Base-by-base conservation (phyloP, 2,797 vertebrate genomes). In the Menidia menidia region DNA sequence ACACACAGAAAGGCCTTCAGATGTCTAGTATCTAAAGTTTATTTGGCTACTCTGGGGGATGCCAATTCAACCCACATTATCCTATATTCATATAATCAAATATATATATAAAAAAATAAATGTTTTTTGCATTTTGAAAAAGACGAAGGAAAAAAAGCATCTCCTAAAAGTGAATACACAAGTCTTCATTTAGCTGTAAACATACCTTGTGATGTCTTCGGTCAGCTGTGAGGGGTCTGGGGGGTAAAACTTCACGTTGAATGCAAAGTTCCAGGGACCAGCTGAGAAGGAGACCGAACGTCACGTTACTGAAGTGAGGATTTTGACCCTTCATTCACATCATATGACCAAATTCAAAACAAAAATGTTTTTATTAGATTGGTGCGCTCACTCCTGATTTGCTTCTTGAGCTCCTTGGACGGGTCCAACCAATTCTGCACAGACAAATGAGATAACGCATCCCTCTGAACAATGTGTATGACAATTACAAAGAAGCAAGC, bases 221-320 rank as follows among this genome's bases (percentile, higher is more conserved):
- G 94, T 96, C 52, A 99, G 94, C 89, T 98, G 98, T 51, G 97
- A 88, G 16, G 97, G 97, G 77, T 99, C 98, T 58, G 97, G 97
- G 69, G 98, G 97, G 85, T 99, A 99, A 93, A 99, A 99, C 92
- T 99, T 99, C 65, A 99, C 97, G 75, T 96, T 98, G 91, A 99
- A 99, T 45, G 96, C 95, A 88, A 99, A 98, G 88, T 96, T 97
- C 96, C 98, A 99, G 87, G 96, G 94, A 77, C 95, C 97, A 88
- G 92, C 98, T 99, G 91, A 70, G 52, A 54, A 0, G 1, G 0
- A 55, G 42, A 64, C 18, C 83, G 14, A 77, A 82, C 51, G 76
- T 68, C 25, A n/a, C 44, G 68, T 43, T 19, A 82, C 51, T 30
- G 48, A 35, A 68, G 64, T 41, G 16, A 53, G 18, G 25, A 43